Base-by-base conservation (phyloP, 64 coral and sea anemone genomes). In the Hydrozoanthus tunicans region DNA sequence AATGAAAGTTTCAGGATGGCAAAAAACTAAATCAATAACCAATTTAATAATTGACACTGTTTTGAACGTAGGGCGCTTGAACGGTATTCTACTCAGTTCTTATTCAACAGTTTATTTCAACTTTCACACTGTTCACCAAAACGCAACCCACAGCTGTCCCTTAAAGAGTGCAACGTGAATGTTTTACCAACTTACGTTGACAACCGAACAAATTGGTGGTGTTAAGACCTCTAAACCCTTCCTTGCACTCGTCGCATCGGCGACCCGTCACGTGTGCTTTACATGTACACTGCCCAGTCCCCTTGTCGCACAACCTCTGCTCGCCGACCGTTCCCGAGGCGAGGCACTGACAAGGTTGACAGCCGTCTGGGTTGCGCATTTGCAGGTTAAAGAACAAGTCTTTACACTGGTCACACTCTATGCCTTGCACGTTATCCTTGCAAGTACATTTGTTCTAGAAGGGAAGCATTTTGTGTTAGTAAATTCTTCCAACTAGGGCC, bases 231-330 rank as follows among this genome's bases (percentile, higher is more conserved):
- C 64, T 85, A 6, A 93, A 95, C 3, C 97, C 97, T 11, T 91
- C 77, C 55, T 79, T 82, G 73, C 97, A 99, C 7, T 59, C 59
- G 7, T 85, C 91, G 74, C 97, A 99, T 4, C 55, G 56, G 2
- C 89, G 91, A 7, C 94, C 97, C 43, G 77, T 95, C 79, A 99
- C 97, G 82, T 95, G 97, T 78, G 79, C 59, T 63, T 99, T 99
- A 62, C 97, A 99, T 8, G 58, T 51, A 72, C 97, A 99, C 64
- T 95, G 77, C 15, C 97, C 97, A 92, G 59, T 64, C 6, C 68
- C 81, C 51, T 93, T 91, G 23, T 94, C 64, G 66, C 97, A 99
- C n/a, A 83, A 77, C 13, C 73, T 92, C 26, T 95, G 83, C 70
- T 83, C 74, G 59, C 97, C 94, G 64, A 95, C 75, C n/a, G 97